A percentile compares a stretch with the other conserved stretches of the same genome.
Evolutionary conservation across 2,113 vertebrate genomes (phyloP).

Genomic region (Gambusia affinis): DNA sequence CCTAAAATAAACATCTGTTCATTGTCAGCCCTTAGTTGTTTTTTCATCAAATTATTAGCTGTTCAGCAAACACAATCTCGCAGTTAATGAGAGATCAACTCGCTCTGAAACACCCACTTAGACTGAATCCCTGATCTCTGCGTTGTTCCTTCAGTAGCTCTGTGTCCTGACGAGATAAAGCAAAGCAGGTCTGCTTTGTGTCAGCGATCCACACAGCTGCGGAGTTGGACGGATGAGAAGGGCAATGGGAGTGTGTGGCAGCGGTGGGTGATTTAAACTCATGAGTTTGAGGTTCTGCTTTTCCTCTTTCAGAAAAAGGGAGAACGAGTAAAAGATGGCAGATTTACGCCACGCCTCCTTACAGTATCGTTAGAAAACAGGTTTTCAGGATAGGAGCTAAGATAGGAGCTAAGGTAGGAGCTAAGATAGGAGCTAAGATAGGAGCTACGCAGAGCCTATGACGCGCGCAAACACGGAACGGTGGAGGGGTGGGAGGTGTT

Average conservation of each 20-base stretch:
- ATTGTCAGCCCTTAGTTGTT: slow-evolving; percentile 33
- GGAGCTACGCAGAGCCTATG: too few species aligned
- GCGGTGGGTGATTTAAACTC: slow-evolving; percentile 70
- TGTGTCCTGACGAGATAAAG: slow-evolving; percentile 74
- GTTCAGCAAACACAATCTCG: slow-evolving; percentile 25
- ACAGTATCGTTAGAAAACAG: neutral
- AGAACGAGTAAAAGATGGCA: neutral
- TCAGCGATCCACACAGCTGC: slow-evolving; percentile 57
- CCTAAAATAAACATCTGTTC: slow-evolving; percentile 28
- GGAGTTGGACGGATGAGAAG: slow-evolving; percentile 55
- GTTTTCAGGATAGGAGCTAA: neutral
- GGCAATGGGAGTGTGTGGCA: slow-evolving; percentile 63
- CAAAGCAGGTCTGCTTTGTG: slow-evolving; percentile 71
- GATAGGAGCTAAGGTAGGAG: too few species aligned
- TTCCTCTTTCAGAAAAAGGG: slow-evolving; percentile 45
- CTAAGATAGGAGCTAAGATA: too few species aligned
- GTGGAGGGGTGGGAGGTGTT: too few species aligned
- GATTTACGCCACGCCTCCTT: slow-evolving; percentile 9
- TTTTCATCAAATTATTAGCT: slow-evolving; percentile 49
- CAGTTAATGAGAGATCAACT: slow-evolving; percentile 40
- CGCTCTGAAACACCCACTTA: slow-evolving; percentile 42
- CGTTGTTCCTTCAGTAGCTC: slow-evolving; percentile 68
- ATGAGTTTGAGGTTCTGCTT: slow-evolving; percentile 69
- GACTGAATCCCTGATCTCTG: slow-evolving; percentile 35
- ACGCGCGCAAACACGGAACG: too few species aligned